Evolutionary conservation across 2,888 invertebrate species (phyloP), one percentile per base, ranked within the genome.

Genomic region (Hartigia nigra): DNA sequence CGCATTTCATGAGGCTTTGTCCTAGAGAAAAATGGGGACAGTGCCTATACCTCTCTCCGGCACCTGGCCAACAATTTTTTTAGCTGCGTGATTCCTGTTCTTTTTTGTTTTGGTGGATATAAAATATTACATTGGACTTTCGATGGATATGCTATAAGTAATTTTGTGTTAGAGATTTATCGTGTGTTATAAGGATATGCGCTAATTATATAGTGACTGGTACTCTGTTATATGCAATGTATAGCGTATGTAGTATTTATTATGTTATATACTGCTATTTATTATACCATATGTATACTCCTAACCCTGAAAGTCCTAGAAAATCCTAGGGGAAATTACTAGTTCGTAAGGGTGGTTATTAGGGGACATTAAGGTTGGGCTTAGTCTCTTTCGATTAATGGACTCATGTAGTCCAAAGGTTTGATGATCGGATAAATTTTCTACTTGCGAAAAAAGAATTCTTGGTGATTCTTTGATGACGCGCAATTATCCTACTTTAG

Each of bases 281-380:
- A 2, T 23, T 23, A 39, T 39, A 55, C 23, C 23, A 2, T 55
- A 23, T 23, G 55, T 55, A 55, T 23, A 55, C 39, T 14, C 1
- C 5, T 39, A 5, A 55, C 23, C 23, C 72, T 23, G 69, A 78
- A 78, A n/a, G 55, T 39, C 32, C 78, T 37, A 14, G 37, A 55
- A 76, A 69, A 37, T 78, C 76, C 78, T 78, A 23, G 36, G 78
- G 78, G 76, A 78, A 78, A 76, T 78, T 78, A 76, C 39, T 31
- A 36, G 31, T 31, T 34, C 55, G 34, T 78, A 72, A 74, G 34
- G 70, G 74, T 76, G 23, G 69, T 70, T 74, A 74, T 78, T 76
- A 76, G 78, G 70, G 31, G 69, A 74, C 36, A 78, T 78, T 76
- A 76, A 23, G 11, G 12, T 23, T 9, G 9, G 9, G 55, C 23